Percentiles rank a stretch among this genome's conserved stretches.
These are phyloP conservation scores for Neosilurus hyrtlii DNA, from an alignment of 2,797 vertebrate species.

Conservation along the genomic window DNA sequence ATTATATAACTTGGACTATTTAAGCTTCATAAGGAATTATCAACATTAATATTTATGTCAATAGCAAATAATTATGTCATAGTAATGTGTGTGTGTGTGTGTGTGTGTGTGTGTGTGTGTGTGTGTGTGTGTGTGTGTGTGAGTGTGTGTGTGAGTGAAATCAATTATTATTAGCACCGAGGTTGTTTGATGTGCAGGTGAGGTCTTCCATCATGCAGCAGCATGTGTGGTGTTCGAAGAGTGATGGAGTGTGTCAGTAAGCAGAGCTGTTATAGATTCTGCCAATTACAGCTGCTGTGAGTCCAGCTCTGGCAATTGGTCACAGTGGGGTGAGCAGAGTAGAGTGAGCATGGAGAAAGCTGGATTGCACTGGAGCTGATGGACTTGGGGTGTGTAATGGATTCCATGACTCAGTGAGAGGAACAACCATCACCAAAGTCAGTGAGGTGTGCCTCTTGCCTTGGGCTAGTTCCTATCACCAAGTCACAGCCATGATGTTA, in stretches of 20 bases:
- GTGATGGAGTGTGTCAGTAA: conserved; percentile 48
- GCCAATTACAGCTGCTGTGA: conserved; percentile 64
- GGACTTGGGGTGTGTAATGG: conserved; percentile 53
- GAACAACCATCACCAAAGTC: conserved; percentile 37
- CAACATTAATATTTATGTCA: neutral
- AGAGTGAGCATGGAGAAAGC: conserved; percentile 5
- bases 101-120: neutral
- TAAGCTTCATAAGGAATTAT: no score
- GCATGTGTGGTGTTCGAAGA: conserved; percentile 26
- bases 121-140: conserved; percentile 22
- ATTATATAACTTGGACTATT: no score
- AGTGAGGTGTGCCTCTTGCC: neutral
- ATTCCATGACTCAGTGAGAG: conserved; percentile 52
- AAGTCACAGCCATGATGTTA: neutral
- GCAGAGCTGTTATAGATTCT: conserved; percentile 67
- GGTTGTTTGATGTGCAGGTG: conserved; percentile 29
- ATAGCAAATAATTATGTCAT: neutral
- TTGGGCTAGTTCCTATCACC: neutral
- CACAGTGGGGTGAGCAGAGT: conserved; percentile 47
- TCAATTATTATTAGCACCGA: conserved; percentile 37
- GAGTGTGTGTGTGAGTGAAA: conserved; percentile 15
- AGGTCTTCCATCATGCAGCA: conserved; percentile 43
- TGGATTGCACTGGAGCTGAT: conserved; percentile 54
- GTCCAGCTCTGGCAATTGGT: conserved; percentile 54
- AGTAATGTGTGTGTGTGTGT: conserved; percentile 13